A percentile compares a stretch with the other conserved stretches of the same genome.
Evolutionary conservation across 2,888 invertebrate species (phyloP).

Genomic region (Geotrupes spiniger): DNA sequence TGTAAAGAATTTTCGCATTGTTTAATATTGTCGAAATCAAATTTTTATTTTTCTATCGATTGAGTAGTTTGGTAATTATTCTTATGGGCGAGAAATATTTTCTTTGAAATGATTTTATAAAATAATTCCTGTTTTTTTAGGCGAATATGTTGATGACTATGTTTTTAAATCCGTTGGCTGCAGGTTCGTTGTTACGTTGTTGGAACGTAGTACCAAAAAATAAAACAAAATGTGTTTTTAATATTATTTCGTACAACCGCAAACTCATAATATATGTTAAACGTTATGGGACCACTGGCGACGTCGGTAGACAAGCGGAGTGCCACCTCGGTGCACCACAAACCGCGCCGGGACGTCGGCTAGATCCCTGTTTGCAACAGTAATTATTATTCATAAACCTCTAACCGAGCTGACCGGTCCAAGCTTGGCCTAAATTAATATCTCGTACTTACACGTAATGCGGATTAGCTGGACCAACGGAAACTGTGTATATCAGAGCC

Average conservation of each 20-base stretch:
- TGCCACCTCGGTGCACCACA: constrained; percentile 37
- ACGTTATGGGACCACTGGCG: constrained; percentile 25
- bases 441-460: constrained; percentile 33
- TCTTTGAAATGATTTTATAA: no score
- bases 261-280: constrained; percentile 13
- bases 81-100: no score
- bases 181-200: no score
- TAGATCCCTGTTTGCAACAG: constrained; percentile 48
- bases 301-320: constrained; percentile 30
- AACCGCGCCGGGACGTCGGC: constrained; percentile 43
- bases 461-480: constrained; percentile 13
- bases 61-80: no score
- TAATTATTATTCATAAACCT: constrained; percentile 52
- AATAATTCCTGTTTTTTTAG: no score
- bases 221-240: no score
- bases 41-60: constrained; percentile 1
- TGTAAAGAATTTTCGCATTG: constrained; percentile 1
- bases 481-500: neutral
- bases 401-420: constrained; percentile 46
- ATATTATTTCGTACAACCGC: no score
- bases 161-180: no score
- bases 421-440: constrained; percentile 48
- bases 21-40: neutral
- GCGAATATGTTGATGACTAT: no score
- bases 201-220: no score